A percentile compares a stretch with the other conserved stretches of the same genome.
These are phyloP conservation scores for Rostratula benghalensis DNA, from an alignment of 2,113 vertebrate species.

Conservation along the genomic window DNA sequence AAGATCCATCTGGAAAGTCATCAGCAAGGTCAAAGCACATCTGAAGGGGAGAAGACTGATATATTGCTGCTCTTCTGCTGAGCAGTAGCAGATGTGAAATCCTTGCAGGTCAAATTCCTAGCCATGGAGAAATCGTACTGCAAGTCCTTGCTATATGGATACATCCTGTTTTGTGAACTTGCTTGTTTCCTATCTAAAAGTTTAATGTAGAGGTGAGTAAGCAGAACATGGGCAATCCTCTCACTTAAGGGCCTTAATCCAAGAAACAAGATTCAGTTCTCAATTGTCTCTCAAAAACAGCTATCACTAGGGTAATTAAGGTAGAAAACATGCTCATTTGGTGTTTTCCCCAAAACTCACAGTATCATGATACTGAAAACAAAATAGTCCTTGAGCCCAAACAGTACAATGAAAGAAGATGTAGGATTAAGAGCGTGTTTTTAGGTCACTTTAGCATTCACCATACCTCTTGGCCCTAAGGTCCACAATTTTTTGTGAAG, in stretches of 20 bases:
- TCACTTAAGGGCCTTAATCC: background rate
- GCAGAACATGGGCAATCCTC: rapidly evolving
- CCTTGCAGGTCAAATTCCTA: background rate
- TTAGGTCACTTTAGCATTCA: background rate
- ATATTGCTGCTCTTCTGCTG: background rate
- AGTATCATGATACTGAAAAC: background rate
- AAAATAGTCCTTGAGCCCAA: background rate
- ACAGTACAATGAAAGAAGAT: background rate
- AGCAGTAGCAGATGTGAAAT: background rate
- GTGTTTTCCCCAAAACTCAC: background rate
- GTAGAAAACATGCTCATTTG: background rate
- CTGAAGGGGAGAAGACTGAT: background rate
- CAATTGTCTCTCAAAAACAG: background rate
- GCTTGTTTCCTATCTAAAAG: background rate
- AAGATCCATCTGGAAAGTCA: background rate
- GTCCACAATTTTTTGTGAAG: background rate
- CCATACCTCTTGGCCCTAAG: rapidly evolving
- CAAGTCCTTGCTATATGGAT: background rate
- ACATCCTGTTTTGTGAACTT: background rate
- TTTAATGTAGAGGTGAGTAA: no score
- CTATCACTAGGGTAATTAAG: background rate
- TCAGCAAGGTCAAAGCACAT: background rate
- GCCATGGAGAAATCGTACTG: background rate
- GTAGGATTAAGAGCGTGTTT: background rate
- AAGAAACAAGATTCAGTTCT: background rate